Conservation (phyloP, 2,888 invertebrate species). For the Amphipoea lucens region DNA sequence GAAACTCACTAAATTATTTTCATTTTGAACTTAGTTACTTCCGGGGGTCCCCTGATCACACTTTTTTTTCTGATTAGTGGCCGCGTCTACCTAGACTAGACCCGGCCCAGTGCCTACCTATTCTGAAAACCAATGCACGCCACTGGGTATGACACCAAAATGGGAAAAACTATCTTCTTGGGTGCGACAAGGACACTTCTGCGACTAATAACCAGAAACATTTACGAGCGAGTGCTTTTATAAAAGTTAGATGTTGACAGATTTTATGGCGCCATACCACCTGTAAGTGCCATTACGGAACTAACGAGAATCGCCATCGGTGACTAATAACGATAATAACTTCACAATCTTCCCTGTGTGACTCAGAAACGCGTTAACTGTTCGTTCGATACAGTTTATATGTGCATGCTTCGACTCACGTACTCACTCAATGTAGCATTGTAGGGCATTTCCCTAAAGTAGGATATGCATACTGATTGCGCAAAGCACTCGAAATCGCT, state of each 20-base stretch:
- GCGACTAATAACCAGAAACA: not conserved
- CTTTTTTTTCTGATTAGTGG: no score
- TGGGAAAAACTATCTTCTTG: not conserved
- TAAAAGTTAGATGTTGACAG: not conserved
- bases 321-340: constrained; percentile 31
- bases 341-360: constrained; percentile 29
- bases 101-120: no score
- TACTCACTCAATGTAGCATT: constrained; percentile 1
- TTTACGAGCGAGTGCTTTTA: not conserved
- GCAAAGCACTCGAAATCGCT: not conserved
- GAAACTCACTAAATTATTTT: no score
- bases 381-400: constrained; percentile 14
- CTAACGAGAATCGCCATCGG: not conserved
- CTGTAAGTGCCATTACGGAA: not conserved
- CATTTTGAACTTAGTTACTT: no score
- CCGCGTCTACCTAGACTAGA: no score
- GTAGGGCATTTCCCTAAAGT: constrained; percentile 2
- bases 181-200: not conserved
- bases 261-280: not conserved
- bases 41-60: no score
- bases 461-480: not conserved
- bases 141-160: not conserved
- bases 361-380: constrained; percentile 19
- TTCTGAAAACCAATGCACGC: no score
- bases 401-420: constrained; percentile 17